Evolutionary conservation across 2,113 vertebrate genomes (phyloP).

Genomic region (Melanocharis versteri): DNA sequence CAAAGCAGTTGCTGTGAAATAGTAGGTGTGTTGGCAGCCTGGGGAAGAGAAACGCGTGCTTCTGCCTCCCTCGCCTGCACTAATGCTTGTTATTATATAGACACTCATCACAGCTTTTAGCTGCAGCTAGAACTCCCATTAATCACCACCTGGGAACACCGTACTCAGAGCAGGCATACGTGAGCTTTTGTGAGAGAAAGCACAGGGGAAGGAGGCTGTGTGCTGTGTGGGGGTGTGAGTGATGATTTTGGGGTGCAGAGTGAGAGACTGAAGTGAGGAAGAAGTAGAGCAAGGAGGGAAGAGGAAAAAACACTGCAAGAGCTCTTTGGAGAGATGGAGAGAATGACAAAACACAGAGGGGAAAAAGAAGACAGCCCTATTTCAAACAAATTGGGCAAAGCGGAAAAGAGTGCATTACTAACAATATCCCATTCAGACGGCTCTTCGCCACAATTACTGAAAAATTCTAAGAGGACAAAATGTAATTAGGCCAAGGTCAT

Average conservation of each 20-base stretch:
- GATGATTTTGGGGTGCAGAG: slow-evolving; percentile 47
- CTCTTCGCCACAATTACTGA: background rate
- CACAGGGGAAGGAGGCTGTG: background rate
- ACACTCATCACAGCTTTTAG: slow-evolving; percentile 5
- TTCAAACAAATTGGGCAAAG: background rate
- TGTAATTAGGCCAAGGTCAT: background rate
- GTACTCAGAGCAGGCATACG: background rate
- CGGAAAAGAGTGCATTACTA: background rate
- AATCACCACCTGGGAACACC: slow-evolving; percentile 51
- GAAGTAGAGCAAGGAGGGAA: background rate
- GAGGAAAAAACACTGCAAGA: background rate
- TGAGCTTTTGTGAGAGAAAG: slow-evolving; percentile 12
- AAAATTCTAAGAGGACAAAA: background rate
- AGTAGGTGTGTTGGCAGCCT: background rate
- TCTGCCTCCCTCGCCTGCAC: background rate
- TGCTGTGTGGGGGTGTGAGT: background rate
- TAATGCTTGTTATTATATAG: slow-evolving; percentile 18
- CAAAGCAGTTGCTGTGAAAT: background rate
- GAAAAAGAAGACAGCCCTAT: background rate
- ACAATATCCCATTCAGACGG: background rate
- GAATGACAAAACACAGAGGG: background rate
- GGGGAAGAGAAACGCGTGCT: background rate
- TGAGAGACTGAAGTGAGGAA: slow-evolving; percentile 44
- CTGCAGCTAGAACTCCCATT: slow-evolving; percentile 15
- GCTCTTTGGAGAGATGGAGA: background rate